phyloP scores from a whole-genome alignment of 2,888 invertebrate species.

The Leucophora obtusa region DNA sequence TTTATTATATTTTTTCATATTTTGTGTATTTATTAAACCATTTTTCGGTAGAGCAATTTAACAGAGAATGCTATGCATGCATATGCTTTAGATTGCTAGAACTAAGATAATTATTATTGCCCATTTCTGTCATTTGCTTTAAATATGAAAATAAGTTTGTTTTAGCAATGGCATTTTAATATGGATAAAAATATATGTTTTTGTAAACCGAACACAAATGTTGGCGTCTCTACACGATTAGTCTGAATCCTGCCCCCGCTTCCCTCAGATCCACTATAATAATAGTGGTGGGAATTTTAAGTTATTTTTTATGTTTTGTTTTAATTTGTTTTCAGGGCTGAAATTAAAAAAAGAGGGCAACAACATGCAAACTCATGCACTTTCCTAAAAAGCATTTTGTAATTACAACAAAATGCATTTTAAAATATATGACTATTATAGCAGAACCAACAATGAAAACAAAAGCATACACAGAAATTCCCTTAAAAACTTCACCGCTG shows the following conservation, averaged over 20 bases:
- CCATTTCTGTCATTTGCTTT: neutral
- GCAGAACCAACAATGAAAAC: constrained; percentile 34
- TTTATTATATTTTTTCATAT: too few relatives aligned
- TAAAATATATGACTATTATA: constrained; percentile 53
- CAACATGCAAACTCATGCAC: constrained; percentile 61
- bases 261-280: constrained; percentile 34
- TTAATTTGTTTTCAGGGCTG: constrained; percentile 41
- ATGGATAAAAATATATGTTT: neutral
- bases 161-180: constrained; percentile 29
- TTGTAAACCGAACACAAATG: constrained; percentile 22
- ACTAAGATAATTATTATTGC: neutral
- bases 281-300: constrained; percentile 51
- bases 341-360: constrained; percentile 45
- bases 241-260: neutral
- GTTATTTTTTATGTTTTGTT: constrained; percentile 22
- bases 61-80: too few relatives aligned
- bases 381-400: constrained; percentile 62
- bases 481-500: constrained; percentile 4
- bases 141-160: constrained; percentile 19
- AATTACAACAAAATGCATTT: constrained; percentile 61
- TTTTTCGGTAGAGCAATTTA: too few relatives aligned
- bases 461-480: constrained; percentile 4
- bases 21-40: too few relatives aligned
- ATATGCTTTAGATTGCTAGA: too few relatives aligned
- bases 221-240: constrained; percentile 56